These are phyloP conservation scores for Bembecia ichneumoniformis DNA, from an alignment of 2,888 invertebrate species.

Conservation along the genomic window DNA sequence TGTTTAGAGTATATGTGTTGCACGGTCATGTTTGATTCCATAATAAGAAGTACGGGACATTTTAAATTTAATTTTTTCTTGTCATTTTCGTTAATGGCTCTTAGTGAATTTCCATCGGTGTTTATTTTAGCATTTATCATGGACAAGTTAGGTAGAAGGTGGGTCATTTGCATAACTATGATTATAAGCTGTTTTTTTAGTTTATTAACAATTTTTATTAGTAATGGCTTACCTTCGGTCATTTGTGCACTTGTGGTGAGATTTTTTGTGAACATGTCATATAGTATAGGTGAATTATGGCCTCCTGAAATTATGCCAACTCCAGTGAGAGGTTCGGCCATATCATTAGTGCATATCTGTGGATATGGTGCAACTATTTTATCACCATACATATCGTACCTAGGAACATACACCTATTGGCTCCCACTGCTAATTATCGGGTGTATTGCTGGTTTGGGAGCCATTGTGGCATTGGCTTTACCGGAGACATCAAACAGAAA, in stretches of 20 bases:
- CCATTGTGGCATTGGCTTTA: conserved; percentile 3
- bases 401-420: conserved; percentile 4
- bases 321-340: conserved; percentile 6
- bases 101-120: conserved; percentile 8
- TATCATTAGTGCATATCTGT: conserved; percentile 5
- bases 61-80: conserved; percentile 8
- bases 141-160: conserved; percentile 9
- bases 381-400: conserved; percentile 8
- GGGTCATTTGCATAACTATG: conserved; percentile 2
- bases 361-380: conserved; percentile 5
- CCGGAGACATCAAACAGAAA: conserved; percentile 9
- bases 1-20: conserved; percentile 7
- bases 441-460: conserved; percentile 4
- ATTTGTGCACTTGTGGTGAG: conserved; percentile 8
- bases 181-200: conserved; percentile 4
- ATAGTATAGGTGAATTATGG: conserved; percentile 7
- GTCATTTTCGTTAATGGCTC: conserved; percentile 7
- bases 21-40: conserved; percentile 5
- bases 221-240: conserved; percentile 7
- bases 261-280: conserved; percentile 7
- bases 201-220: conserved; percentile 5
- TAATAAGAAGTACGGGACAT: conserved; percentile 8
- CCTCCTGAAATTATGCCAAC: conserved; percentile 8
- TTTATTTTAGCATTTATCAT: conserved; percentile 7
- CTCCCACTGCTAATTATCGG: conserved; percentile 7